Conservation (phyloP, 2,888 invertebrate species). For the Latrodectus elegans region DNA sequence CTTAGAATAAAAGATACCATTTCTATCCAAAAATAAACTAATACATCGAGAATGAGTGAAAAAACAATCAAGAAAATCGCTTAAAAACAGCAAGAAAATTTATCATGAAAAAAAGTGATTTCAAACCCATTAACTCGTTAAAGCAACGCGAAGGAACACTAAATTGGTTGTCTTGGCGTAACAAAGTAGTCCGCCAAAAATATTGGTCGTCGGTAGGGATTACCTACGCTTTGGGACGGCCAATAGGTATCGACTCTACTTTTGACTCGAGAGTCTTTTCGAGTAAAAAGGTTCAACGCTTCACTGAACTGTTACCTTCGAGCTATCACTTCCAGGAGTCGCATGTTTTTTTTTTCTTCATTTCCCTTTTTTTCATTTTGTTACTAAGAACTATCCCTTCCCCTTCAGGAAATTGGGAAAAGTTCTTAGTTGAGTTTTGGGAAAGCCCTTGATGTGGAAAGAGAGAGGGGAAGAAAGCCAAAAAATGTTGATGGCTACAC, state of each 20-base stretch:
- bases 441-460: constrained; percentile 19
- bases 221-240: constrained; percentile 22
- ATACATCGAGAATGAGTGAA: not conserved
- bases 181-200: constrained; percentile 44
- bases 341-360: constrained; percentile 14
- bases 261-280: constrained; percentile 40
- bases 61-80: not conserved
- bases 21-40: not conserved
- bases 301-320: constrained; percentile 54
- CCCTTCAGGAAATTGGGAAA: constrained; percentile 43
- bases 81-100: not conserved
- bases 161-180: constrained; percentile 54
- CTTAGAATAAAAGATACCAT: not conserved
- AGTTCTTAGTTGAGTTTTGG: constrained; percentile 16
- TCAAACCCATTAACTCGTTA: constrained; percentile 44
- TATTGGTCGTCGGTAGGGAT: constrained; percentile 26
- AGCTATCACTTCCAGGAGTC: constrained; percentile 42
- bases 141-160: constrained; percentile 41
- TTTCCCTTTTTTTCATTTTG: constrained; percentile 17
- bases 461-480: not conserved
- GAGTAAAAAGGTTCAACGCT: constrained; percentile 52
- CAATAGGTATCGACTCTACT: constrained; percentile 15
- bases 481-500: not conserved
- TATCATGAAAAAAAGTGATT: constrained; percentile 15
- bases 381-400: constrained; percentile 2